Base-by-base conservation (phyloP, 2,888 invertebrate genomes). In the Itoplectis maculator region DNA sequence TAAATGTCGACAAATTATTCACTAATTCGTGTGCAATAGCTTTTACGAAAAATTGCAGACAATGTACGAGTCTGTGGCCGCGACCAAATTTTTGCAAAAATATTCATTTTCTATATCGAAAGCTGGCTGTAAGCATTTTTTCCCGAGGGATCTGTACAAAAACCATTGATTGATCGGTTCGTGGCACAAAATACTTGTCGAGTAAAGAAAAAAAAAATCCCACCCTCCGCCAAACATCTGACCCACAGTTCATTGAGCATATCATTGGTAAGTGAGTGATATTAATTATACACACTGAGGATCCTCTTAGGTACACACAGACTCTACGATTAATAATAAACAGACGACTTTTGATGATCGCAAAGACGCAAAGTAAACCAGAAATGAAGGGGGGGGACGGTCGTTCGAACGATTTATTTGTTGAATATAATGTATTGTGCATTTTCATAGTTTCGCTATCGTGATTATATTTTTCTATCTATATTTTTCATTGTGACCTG, bases 261-360 rank as follows among this genome's bases (percentile, higher is more conserved):
- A 89, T 90, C 88, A 90, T 88, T 88, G 87, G 81, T 89, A 87
- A 89, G 85, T 88, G 86, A 87, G 84, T 87, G 87, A 90, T 89
- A 89, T 84, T 88, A 87, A 86, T 87, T 85, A 87, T 85, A 83
- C 87, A 87, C 77, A 79, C 83, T 78, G 81, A 87, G 79, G 76
- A 86, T 79, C 81, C 84, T 79, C 69, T 81, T 80, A 82, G 81
- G 75, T 77, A 81, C 70, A 77, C 79, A 73, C 45, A 73, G 54
- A 56, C 56, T 85, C 63, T 79, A 78, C 69, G 29, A 69, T 66
- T 40, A 75, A 42, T n/a, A 68, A 40, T 40, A 65, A 74, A 70
- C 54, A 72, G 56, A 80, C 61, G 76, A 77, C 63, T 70, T 72
- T 70, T 51, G 65, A 70, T 72, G 61, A 63, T 78, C 49, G 13